phyloP scores from a whole-genome alignment of 2,888 invertebrate species.

The Germaria angustata region DNA sequence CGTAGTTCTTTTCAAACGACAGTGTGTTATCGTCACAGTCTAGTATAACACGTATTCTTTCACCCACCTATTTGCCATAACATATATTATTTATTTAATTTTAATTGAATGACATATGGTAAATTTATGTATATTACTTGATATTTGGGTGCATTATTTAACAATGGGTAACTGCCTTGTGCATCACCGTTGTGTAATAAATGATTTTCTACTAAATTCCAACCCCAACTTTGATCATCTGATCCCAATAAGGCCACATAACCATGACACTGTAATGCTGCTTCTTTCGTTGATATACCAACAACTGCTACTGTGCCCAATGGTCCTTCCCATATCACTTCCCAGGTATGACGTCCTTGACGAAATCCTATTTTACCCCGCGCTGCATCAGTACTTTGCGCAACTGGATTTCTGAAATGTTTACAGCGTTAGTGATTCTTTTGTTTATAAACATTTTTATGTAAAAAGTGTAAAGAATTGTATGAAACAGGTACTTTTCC shows the following conservation, averaged over 20 bases:
- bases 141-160: constrained; percentile 98
- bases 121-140: constrained; percentile 83
- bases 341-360: constrained; percentile 97
- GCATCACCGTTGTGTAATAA: constrained; percentile 97
- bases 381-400: constrained; percentile 98
- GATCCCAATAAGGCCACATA: constrained; percentile 97
- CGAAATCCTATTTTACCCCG: constrained; percentile 94
- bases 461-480: too few species aligned
- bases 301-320: constrained; percentile 98
- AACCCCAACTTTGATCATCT: constrained; percentile 99
- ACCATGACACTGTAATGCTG: constrained; percentile 95
- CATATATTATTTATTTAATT: neutral
- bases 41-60: constrained; percentile 96
- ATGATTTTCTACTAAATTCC: constrained; percentile 99
- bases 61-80: constrained; percentile 88
- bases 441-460: too few species aligned
- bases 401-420: constrained; percentile 92
- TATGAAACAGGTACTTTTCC: too few species aligned
- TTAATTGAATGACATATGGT: too few species aligned
- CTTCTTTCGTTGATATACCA: constrained; percentile 96
- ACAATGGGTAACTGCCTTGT: constrained; percentile 94
- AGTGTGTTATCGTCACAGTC: constrained; percentile 98
- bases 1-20: constrained; percentile 98
- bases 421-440: neutral
- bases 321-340: constrained; percentile 99